Conservation (phyloP, 1,140 invertebrate species). For the Scaptomyza graminum region DNA sequence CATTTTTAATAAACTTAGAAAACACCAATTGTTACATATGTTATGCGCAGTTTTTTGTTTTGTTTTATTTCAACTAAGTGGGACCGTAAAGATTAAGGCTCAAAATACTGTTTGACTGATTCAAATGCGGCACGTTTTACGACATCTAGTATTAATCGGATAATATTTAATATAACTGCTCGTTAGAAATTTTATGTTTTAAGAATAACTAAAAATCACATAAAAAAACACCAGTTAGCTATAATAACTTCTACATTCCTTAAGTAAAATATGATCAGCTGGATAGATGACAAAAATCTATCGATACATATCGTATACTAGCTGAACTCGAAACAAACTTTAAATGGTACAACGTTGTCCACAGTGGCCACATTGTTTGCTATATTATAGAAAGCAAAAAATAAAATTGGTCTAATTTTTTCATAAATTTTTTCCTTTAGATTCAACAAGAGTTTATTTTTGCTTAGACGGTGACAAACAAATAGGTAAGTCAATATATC, state of each 20-base stretch:
- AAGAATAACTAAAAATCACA: too few species aligned
- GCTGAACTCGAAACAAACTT: not conserved
- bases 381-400: slow-evolving; percentile 27
- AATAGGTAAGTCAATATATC: slow-evolving; percentile 11
- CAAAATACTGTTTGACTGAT: not conserved
- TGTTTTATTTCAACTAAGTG: not conserved
- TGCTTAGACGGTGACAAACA: slow-evolving; percentile 8
- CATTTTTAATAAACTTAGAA: too few species aligned
- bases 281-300: not conserved
- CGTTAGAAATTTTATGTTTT: too few species aligned
- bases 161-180: not conserved
- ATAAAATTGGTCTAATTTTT: slow-evolving; percentile 38
- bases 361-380: slow-evolving; percentile 4
- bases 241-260: too few species aligned
- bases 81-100: not conserved
- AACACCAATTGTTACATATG: too few species aligned
- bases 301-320: slow-evolving; percentile 11
- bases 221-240: too few species aligned
- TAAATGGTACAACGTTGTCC: not conserved
- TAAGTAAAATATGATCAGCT: too few species aligned
- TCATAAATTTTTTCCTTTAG: slow-evolving; percentile 18
- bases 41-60: not conserved
- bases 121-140: not conserved
- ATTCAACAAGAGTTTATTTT: slow-evolving; percentile 9
- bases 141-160: not conserved